A percentile compares a stretch with the other conserved stretches of the same genome.
Conservation (phyloP, 2,113 vertebrate genomes). For the Raphicerus campestris region DNA sequence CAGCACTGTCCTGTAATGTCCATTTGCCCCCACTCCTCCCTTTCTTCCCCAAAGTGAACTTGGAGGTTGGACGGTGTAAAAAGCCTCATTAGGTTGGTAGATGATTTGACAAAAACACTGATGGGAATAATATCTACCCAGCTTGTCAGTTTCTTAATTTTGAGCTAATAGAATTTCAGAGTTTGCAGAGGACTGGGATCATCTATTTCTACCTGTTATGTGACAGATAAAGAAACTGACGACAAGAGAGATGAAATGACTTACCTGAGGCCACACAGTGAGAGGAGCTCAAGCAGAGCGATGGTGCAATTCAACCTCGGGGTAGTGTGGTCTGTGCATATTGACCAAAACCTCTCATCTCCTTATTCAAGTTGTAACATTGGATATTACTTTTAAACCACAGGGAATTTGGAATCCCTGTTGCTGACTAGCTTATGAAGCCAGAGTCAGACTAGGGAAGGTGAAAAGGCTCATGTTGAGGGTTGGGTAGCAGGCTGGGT, state of each 20-base stretch:
- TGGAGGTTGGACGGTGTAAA: constrained; percentile 43
- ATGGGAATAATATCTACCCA: neutral
- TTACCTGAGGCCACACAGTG: neutral
- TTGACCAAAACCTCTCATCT: neutral
- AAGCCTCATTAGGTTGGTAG: constrained; percentile 42
- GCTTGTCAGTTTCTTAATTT: constrained; percentile 19
- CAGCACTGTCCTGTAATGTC: neutral
- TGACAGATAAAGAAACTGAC: neutral
- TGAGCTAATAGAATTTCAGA: neutral
- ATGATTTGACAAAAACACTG: constrained; percentile 23
- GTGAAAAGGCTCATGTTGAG: neutral
- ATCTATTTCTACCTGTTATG: neutral
- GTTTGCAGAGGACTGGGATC: neutral
- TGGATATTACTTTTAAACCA: neutral
- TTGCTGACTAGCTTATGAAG: neutral
- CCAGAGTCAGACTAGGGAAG: neutral
- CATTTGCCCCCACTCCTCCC: neutral
- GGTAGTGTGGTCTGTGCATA: neutral
- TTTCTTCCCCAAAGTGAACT: constrained; percentile 35
- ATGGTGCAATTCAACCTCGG: neutral
- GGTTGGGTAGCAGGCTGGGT: neutral
- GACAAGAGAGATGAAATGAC: neutral
- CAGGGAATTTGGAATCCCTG: neutral
- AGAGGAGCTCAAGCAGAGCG: neutral
- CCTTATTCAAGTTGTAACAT: neutral